Evolutionary conservation across 2,113 vertebrate species (phyloP), one percentile per base, ranked within the genome.

Genomic region (Mionectes macconnelli): DNA sequence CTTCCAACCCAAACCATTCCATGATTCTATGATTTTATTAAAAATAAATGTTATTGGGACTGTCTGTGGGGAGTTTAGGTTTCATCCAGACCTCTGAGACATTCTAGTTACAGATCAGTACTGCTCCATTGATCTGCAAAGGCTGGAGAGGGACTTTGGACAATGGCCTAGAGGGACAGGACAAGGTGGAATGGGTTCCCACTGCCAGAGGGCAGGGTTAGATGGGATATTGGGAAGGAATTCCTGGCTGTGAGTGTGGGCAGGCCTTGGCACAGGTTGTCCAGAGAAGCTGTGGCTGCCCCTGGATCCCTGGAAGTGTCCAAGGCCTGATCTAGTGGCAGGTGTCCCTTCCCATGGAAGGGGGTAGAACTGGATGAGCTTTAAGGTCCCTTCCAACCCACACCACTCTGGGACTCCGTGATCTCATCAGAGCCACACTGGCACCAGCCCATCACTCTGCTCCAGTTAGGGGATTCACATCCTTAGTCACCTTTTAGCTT

Each of bases 401-500:
- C 6, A 8, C 5, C 52, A n/a, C 5, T 7, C 4, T 30, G n/a
- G 33, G 3, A 21, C 4, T 39, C 33, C 68, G 45, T 8, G 28
- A 17, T 19, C 68, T 55, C 53, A 12, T 0, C 0, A 2, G 15
- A 27, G 45, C 17, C 27, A 12, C 23, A 4, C 50, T 3, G 33
- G 22, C 63, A 49, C 4, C 1, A 70, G 6, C 28, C 31, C 40
- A 12, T 47, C 9, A 0, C 47, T 6, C 0, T 7, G 64, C 53
- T 10, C 60, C 66, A 1, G 1, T 0, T 11, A 35, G 14, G 53
- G 22, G 10, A 23, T 25, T 50, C 35, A 35, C 4, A 0, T 20
- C 60, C 17, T 4, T 1, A 4, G 31, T 4, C 84, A 35, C 10
- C 1, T 15, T 45, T 24, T 10, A 37, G 56, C 39, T 57, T 18